Percentiles rank a stretch among this genome's conserved stretches.
Evolutionary conservation across 2,113 vertebrate species (phyloP).

Genomic region (Esox niger): DNA sequence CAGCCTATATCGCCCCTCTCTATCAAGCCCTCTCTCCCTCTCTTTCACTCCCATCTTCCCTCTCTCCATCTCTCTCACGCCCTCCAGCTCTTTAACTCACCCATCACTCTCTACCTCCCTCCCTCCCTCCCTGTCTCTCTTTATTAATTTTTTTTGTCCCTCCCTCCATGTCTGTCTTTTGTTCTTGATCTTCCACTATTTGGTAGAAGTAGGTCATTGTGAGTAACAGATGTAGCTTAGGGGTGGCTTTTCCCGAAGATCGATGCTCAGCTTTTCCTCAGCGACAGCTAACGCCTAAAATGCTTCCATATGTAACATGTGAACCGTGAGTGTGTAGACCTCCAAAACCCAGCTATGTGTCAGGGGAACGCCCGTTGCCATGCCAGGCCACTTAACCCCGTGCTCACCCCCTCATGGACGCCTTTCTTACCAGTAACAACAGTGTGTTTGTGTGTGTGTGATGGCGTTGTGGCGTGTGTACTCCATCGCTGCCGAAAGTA

Average conservation of each 20-base stretch:
- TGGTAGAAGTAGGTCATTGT: slow-evolving; percentile 64
- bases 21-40: background rate
- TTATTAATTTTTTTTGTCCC: too few relatives aligned
- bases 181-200: slow-evolving; percentile 56
- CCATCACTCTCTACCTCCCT: background rate
- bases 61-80: background rate
- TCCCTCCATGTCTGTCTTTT: slow-evolving; percentile 28
- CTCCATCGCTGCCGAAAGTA: background rate
- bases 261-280: slow-evolving; percentile 51
- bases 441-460: slow-evolving; percentile 4
- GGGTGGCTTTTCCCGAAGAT: slow-evolving; percentile 58
- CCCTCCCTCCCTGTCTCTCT: background rate
- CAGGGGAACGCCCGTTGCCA: background rate
- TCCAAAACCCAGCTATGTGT: background rate
- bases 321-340: slow-evolving; percentile 1
- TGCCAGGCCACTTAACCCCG: background rate
- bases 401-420: background rate
- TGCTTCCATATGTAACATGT: slow-evolving; percentile 39
- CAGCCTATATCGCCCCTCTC: background rate
- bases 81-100: background rate
- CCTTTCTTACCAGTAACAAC: background rate
- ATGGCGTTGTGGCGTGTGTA: background rate
- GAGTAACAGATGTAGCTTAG: slow-evolving; percentile 54
- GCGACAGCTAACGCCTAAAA: slow-evolving; percentile 37
- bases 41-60: background rate